Evolutionary conservation across 1,140 invertebrate genomes (phyloP).

Genomic region (Drosophila lowei): DNA sequence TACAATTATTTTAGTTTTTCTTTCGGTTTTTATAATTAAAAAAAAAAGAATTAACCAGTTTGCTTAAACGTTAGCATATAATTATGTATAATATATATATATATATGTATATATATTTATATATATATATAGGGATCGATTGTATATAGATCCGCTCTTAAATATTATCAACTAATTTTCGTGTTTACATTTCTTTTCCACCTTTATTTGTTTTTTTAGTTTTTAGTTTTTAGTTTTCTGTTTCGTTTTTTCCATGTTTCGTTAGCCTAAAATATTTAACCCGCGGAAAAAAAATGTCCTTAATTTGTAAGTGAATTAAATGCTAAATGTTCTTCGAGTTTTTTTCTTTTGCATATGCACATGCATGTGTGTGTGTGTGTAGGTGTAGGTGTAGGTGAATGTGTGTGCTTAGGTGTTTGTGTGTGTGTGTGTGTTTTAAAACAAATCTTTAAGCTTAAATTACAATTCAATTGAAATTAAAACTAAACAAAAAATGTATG

Average conservation of each 20-base stretch:
- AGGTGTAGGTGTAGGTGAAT: slow-evolving; percentile 12
- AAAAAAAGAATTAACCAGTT: slow-evolving; percentile 79
- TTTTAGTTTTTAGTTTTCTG: slow-evolving; percentile 12
- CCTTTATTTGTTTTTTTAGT: slow-evolving; percentile 5
- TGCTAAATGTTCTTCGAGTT: slow-evolving; percentile 58
- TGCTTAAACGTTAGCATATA: slow-evolving; percentile 66
- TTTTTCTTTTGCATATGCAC: slow-evolving; percentile 33
- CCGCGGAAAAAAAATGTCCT: slow-evolving; percentile 54
- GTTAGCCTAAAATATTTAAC: slow-evolving; percentile 45
- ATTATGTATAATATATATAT: slow-evolving; percentile 47
- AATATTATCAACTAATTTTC: slow-evolving; percentile 70
- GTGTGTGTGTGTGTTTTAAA: slow-evolving; percentile 54
- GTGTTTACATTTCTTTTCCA: slow-evolving; percentile 32
- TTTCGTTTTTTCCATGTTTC: slow-evolving; percentile 9
- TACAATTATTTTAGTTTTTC: slow-evolving; percentile 78
- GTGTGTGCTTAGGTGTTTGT: slow-evolving; percentile 2
- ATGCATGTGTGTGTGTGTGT: slow-evolving; percentile 16
- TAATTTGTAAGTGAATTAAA: slow-evolving; percentile 57
- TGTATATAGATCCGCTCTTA: slow-evolving; percentile 56
- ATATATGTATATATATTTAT: slow-evolving; percentile 35
- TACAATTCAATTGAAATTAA: slow-evolving; percentile 77
- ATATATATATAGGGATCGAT: slow-evolving; percentile 31
- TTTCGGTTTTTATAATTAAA: slow-evolving; percentile 69
- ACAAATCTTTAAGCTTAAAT: slow-evolving; percentile 66
- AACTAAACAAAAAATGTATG: slow-evolving; percentile 73